phyloP scores from a whole-genome alignment of 2,797 vertebrate genomes.

The Scarus forsteni region DNA sequence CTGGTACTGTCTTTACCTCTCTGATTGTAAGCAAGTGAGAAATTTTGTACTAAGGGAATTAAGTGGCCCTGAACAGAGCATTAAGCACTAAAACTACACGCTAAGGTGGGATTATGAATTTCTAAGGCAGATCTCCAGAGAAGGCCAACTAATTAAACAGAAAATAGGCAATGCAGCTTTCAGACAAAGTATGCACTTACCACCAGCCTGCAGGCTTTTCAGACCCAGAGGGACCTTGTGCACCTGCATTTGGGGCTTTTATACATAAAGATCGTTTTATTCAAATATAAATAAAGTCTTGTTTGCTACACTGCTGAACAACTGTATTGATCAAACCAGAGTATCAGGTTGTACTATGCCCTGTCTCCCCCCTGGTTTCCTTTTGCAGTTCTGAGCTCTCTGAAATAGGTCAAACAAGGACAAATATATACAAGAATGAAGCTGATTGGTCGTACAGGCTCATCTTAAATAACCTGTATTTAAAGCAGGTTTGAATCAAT shows the following conservation, averaged over 20 bases:
- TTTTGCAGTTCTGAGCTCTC: background rate
- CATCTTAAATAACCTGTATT: too few species aligned
- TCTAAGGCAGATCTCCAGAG: background rate
- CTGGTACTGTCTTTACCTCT: background rate
- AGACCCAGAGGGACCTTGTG: background rate
- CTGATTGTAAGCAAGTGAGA: background rate
- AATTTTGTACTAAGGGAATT: background rate
- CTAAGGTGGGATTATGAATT: constrained; percentile 7
- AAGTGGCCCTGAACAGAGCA: background rate
- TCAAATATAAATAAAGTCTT: background rate
- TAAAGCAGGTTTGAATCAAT: too few species aligned
- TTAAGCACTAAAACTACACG: background rate
- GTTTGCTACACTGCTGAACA: background rate
- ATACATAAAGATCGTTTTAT: background rate
- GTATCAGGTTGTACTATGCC: background rate
- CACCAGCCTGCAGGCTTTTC: too few species aligned
- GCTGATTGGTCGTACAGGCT: too few species aligned
- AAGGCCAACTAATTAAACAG: background rate
- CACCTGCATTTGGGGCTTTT: background rate
- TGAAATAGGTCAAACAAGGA: background rate
- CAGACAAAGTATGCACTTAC: background rate
- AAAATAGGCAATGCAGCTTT: background rate
- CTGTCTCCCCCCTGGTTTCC: background rate
- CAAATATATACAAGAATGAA: too few species aligned
- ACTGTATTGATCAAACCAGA: background rate